These are phyloP conservation scores for Brotula barbata DNA, from an alignment of 2,797 vertebrate species.

Conservation along the genomic window DNA sequence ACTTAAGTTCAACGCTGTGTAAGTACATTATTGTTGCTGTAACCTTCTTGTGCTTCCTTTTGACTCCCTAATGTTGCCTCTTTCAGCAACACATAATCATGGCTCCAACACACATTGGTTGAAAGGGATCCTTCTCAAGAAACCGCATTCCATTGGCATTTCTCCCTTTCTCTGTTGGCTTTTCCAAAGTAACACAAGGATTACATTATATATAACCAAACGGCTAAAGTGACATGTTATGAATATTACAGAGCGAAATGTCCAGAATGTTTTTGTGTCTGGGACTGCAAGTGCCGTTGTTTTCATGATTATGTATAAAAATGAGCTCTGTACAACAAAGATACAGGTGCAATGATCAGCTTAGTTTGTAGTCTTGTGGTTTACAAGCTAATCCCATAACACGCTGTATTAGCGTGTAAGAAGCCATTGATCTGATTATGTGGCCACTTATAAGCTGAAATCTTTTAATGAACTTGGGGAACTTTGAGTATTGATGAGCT, in stretches of 20 bases:
- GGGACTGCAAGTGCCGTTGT: slow-evolving; percentile 45
- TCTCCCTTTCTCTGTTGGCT: slow-evolving; percentile 19
- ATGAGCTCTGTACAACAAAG: slow-evolving; percentile 52
- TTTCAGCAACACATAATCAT: neutral
- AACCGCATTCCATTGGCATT: slow-evolving; percentile 24
- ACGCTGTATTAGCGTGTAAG: slow-evolving; percentile 40
- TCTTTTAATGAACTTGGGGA: slow-evolving; percentile 16
- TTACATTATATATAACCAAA: slow-evolving; percentile 38
- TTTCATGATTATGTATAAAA: slow-evolving; percentile 63
- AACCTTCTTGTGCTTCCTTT: neutral
- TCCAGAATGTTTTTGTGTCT: slow-evolving; percentile 57
- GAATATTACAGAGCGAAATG: slow-evolving; percentile 51
- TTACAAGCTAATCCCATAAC: slow-evolving; percentile 56
- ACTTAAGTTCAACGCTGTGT: neutral
- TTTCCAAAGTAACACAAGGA: slow-evolving; percentile 37
- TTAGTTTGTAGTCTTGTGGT: slow-evolving; percentile 49
- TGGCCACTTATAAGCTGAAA: slow-evolving; percentile 41
- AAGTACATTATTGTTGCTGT: neutral
- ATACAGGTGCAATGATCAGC: slow-evolving; percentile 54
- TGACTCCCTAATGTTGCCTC: neutral
- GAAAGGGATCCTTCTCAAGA: slow-evolving; percentile 13
- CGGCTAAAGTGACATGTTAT: slow-evolving; percentile 28
- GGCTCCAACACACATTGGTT: neutral
- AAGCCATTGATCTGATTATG: slow-evolving; percentile 67
- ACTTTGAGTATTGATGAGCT: slow-evolving; percentile 25